These are phyloP conservation scores for Cephalotes varians DNA, from an alignment of 2,888 invertebrate genomes.

Conservation along the genomic window DNA sequence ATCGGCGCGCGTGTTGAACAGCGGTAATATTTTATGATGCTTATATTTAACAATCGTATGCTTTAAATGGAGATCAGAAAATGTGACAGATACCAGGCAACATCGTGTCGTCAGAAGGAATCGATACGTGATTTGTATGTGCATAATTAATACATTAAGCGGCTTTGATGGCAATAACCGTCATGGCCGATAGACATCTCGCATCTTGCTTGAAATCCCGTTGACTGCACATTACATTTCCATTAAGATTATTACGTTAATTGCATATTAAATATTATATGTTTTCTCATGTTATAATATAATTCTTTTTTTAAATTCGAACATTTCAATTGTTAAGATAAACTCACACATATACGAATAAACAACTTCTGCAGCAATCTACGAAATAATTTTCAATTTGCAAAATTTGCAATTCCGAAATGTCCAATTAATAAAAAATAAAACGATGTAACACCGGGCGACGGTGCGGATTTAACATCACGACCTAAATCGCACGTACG, in stretches of 20 bases:
- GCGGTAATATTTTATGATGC: background rate
- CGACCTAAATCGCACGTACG: background rate
- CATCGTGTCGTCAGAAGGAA: background rate
- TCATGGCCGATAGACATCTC: slow-evolving; percentile 13
- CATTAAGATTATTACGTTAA: background rate
- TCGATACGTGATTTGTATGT: slow-evolving; percentile 42
- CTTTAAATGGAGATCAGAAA: slow-evolving; percentile 13
- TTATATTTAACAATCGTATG: slow-evolving; percentile 29
- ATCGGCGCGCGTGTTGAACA: background rate
- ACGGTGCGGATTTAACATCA: background rate
- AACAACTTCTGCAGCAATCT: background rate
- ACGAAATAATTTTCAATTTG: slow-evolving; percentile 1
- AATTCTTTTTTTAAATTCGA: background rate
- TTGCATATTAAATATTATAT: slow-evolving; percentile 3
- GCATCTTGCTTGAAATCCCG: slow-evolving; percentile 15
- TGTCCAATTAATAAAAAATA: background rate
- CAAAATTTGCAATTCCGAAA: background rate
- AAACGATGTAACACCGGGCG: background rate
- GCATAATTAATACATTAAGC: slow-evolving; percentile 25
- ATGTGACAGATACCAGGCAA: background rate
- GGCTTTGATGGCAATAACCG: slow-evolving; percentile 35
- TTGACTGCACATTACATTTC: background rate
- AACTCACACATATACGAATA: no score
- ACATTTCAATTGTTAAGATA: background rate
- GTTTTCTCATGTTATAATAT: background rate